Evolutionary conservation across 2,113 vertebrate species (phyloP).

Genomic region (Spea bombifrons): DNA sequence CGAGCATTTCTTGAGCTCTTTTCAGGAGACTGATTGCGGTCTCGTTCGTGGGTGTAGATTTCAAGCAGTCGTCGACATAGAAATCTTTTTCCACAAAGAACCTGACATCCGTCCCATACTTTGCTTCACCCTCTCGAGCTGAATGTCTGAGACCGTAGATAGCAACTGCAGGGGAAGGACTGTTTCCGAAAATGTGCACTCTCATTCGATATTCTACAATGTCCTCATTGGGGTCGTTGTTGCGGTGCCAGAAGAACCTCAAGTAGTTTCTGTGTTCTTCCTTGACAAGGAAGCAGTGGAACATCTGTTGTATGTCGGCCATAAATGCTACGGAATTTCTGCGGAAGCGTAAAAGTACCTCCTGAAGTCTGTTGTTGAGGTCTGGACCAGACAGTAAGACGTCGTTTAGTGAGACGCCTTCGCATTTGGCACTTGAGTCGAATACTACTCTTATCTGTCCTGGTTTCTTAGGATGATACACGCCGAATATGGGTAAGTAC

Average conservation of each 20-base stretch:
- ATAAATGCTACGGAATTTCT: too few relatives aligned
- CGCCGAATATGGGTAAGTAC: too few relatives aligned
- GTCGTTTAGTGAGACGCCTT: too few relatives aligned
- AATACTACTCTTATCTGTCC: too few relatives aligned
- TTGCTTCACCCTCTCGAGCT: neutral
- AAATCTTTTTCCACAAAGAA: neutral
- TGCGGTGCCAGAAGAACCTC: neutral
- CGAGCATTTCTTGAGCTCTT: neutral
- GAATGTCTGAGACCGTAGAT: constrained; percentile 1
- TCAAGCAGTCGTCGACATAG: neutral
- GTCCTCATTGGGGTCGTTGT: neutral
- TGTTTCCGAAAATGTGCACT: constrained; percentile 1
- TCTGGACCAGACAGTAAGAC: too few relatives aligned
- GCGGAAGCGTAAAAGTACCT: too few relatives aligned
- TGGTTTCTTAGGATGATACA: too few relatives aligned
- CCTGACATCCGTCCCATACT: neutral
- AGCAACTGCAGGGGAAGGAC: neutral
- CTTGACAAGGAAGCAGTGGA: neutral
- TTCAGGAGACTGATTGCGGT: neutral
- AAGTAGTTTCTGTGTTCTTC: neutral
- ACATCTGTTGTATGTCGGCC: neutral
- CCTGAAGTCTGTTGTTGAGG: too few relatives aligned
- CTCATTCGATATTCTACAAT: neutral
- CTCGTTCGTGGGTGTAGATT: neutral
- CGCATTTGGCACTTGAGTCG: too few relatives aligned